Evolutionary conservation across 2,888 invertebrate species (phyloP), one percentile per base, ranked within the genome.

Genomic region (Pristionchus mayeri): DNA sequence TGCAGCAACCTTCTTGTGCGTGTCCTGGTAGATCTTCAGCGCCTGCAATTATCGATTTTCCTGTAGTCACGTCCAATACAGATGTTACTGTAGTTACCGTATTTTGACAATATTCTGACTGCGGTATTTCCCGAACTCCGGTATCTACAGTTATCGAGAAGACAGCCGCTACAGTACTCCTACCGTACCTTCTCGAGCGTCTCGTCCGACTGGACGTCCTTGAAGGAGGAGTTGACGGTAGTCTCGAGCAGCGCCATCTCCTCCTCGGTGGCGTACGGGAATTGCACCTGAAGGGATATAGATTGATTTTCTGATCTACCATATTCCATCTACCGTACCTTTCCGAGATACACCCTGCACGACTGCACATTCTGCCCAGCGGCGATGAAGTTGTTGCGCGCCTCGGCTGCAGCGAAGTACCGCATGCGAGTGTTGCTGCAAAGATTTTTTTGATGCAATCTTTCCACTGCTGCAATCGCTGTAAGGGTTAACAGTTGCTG

Each of bases 341-440:
- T 94, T 52, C 93, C 92, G 60, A 94, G 91, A 88, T 94, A 94
- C 37, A 93, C 90, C 85, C 94, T 94, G 54, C 94, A 94, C 18
- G 93, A 94, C 85, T 93, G 92, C 16, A 95, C 93, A 89, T 95
- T 94, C 89, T 94, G 94, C n/a, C 93, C 93, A 3, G 94, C 94
- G 1, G 94, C 94, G 11, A 94, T 93, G 79, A 94, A 92, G 90
- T 94, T 94, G 91, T 94, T 94, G 34, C 94, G 89, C 0, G 93
- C 93, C 89, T 94, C 94, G 2, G 94, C 94, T 0, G 94, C 94
- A 27, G 93, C 92, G 75, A 93, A 93, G 89, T 94, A 94, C 18
- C 93, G 91, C 79, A 91, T 91, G 67, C 94, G 93, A 37, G 93
- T 91, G 86, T 94, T 93, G 76, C 94, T 94, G 89, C 50, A 89